Evolutionary conservation across 2,113 vertebrate genomes (phyloP), one percentile per base, ranked within the genome.

Genomic region (Pedetes capensis): DNA sequence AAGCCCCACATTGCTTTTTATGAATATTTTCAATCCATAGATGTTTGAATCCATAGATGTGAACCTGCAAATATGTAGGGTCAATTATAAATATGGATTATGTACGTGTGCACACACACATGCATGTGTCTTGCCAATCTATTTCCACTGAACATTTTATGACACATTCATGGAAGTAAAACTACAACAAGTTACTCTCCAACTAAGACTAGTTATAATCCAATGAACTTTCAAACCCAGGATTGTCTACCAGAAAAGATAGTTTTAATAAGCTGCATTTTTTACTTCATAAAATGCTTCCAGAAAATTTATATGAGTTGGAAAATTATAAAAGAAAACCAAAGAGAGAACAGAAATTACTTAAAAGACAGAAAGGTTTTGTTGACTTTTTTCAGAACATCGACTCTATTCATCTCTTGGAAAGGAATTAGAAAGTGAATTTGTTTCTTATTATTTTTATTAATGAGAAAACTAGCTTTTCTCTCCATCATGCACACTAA

Each of bases 231-330:
- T 57, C 42, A 49, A 91, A 95, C 39, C 61, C 82, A 79, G 16
- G 9, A 93, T 71, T 81, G 1, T 87, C 61, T 92, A 69, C 59
- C 53, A 93, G 34, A 59, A 94, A 93, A 89, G 57, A 89, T 49
- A 93, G 69, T 87, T 78, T 96, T 94, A 82, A 93, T 89, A 96
- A 94, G 17, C 44, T 93, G 37, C 49, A 91, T 93, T 92, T 95
- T 83, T 47, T 85, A 74, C 55, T 42, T 88, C 55, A 86, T 69
- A 86, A 89, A 75, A 79, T 16, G 76, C 69, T 94, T 91, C 83
- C 61, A 93, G 69, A 93, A 89, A 61, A 59, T 29, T 89, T 72
- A 39, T 57, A n/a, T 95, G 79, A 94, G 69, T 94, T 96, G 14
- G 59, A 64, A 89, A 94, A 94, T 88, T 64, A 87, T 81, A 91